These are phyloP conservation scores for Diceros bicornis DNA, from an alignment of 2,797 vertebrate genomes.

Conservation along the genomic window DNA sequence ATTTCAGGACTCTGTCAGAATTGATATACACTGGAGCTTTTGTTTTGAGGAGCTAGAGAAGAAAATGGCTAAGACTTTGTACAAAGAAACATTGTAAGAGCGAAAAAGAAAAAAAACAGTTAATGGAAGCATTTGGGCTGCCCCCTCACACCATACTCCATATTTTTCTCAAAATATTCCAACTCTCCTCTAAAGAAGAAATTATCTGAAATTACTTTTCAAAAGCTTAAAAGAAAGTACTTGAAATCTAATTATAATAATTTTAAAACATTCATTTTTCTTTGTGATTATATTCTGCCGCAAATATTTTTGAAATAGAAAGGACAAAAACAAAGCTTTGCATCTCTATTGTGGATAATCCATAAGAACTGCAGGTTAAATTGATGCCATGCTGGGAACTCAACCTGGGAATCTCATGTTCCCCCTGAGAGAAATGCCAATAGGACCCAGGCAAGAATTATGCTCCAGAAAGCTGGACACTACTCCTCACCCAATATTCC, in stretches of 20 bases:
- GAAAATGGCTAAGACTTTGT: neutral
- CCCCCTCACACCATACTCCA: neutral
- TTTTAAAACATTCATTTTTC: neutral
- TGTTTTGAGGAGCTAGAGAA: neutral
- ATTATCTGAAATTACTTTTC: neutral
- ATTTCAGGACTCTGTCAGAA: neutral
- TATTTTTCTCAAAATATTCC: slow-evolving; percentile 9
- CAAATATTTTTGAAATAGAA: slow-evolving; percentile 6
- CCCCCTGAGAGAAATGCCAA: neutral
- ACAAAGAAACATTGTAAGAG: neutral
- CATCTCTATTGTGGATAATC: neutral
- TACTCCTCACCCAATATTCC: neutral
- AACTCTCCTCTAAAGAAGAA: neutral
- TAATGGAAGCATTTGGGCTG: neutral
- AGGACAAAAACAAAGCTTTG: neutral
- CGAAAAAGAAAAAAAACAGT: neutral
- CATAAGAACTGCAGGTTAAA: neutral
- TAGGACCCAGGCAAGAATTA: neutral
- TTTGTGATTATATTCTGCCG: neutral
- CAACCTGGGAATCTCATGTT: neutral
- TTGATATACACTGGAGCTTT: neutral
- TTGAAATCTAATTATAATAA: neutral
- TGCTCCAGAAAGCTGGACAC: neutral
- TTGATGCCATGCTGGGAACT: neutral
- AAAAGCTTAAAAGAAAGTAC: neutral